Base-by-base conservation (phyloP, 2,888 invertebrate species). In the Drosophila bunnanda region DNA sequence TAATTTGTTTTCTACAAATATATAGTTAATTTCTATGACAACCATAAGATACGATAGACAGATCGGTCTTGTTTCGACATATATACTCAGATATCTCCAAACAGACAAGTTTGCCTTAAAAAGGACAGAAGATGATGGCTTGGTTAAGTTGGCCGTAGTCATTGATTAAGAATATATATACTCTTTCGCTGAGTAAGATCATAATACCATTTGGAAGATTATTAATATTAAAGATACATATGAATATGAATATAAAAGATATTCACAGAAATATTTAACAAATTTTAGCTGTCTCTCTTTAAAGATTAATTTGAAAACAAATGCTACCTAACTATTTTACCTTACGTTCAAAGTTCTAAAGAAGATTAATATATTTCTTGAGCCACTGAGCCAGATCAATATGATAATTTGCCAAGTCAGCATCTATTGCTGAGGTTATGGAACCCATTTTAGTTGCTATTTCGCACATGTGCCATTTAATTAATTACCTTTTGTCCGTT, bases 401-500 rank as follows among this genome's bases (percentile, higher is more conserved):
- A 9, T 20, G 17, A 12, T 32, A 48, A 32, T 58, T 48, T 32
- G 41, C 25, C 34, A 43, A 43, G 55, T 54, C 60, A 43, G 32
- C 55, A 17, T 17, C 32, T 41, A 17, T 60, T 55, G 6, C 34
- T 54, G 28, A 20, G 56, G 66, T 61, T 62, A 34, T 52, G 34
- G 39, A 48, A 55, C 55, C 55, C 17, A 25, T 34, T 55, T 25
- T 20, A 17, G 44, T 5, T 34, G n/a, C 20, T 22, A 17, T 62
- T 71, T 66, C 50, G 46, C 61, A 68, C 57, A 66, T 62, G 38
- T 54, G 46, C 41, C 60, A 59, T 55, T 55, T 69, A 79, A 77
- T 81, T 69, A 82, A 76, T 82, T 61, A 65, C 46, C 55, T 43
- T 32, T 41, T 32, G 48, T 39, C 39, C 61, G 60, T 76, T 80